These are phyloP conservation scores for Catocala fraxini DNA, from an alignment of 2,888 invertebrate species.

Conservation along the genomic window DNA sequence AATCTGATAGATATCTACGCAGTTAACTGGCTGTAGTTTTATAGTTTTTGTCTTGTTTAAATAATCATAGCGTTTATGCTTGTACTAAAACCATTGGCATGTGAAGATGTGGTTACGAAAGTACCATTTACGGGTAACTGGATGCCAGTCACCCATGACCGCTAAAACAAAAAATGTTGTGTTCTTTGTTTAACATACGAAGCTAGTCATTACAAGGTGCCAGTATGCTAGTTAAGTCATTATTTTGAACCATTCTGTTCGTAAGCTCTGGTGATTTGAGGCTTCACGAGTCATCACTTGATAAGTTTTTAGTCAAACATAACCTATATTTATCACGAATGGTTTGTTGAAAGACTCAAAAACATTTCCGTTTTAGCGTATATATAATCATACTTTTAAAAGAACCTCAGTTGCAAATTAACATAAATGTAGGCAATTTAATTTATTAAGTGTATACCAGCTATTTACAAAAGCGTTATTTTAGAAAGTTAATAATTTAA, in stretches of 20 bases:
- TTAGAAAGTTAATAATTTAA: background rate
- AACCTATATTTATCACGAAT: constrained; percentile 9
- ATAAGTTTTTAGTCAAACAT: constrained; percentile 20
- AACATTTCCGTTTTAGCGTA: constrained; percentile 23
- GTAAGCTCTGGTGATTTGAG: constrained; percentile 18
- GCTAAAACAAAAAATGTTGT: constrained; percentile 41
- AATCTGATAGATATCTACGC: constrained; percentile 42
- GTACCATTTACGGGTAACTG: constrained; percentile 51
- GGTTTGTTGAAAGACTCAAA: constrained; percentile 7
- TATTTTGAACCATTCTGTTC: constrained; percentile 47
- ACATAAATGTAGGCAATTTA: background rate
- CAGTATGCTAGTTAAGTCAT: constrained; percentile 59
- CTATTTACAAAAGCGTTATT: background rate
- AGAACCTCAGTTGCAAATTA: background rate
- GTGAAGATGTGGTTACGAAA: constrained; percentile 53
- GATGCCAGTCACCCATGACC: constrained; percentile 59
- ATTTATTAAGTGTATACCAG: too few relatives aligned
- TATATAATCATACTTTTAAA: background rate
- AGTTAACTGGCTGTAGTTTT: constrained; percentile 46
- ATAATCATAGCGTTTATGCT: constrained; percentile 49
- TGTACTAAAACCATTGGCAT: constrained; percentile 57
- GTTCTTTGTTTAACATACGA: constrained; percentile 53
- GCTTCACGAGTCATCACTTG: constrained; percentile 23
- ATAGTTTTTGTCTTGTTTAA: constrained; percentile 45
- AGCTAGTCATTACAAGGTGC: constrained; percentile 54